Base-by-base conservation (phyloP, 1,140 invertebrate genomes). In the Condylostylus longicornis region DNA sequence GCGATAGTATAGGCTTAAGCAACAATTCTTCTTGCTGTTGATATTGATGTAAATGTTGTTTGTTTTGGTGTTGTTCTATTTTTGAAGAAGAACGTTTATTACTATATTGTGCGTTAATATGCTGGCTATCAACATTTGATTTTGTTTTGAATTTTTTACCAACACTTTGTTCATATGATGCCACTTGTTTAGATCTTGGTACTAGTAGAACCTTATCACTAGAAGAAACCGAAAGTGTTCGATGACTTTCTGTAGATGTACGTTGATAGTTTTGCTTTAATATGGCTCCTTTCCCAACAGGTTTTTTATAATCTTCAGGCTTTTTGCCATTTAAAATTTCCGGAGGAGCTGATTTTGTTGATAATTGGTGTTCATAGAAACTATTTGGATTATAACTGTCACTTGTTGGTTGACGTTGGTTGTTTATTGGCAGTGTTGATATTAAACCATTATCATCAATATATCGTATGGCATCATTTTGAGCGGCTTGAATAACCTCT, bases 21-120 rank as follows among this genome's bases (percentile, higher is more conserved):
- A 0, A 54, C 54, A 33, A 58, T 57, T 22, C 57, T 54, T 2
- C 54, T 58, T 18, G 57, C 54, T 7, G 54, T 36, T 6, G 54
- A 47, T 14, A 34, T 22, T 1, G 40, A 27, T 13, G 36, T 30
- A 7, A 36, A 29, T 2, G 38, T 30, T 7, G 35, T 38, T 1
- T 17, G 20, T 6, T 28, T 29, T 33, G 37, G 19, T 28, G 25
- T 32, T 4, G 20, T 23, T 23, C 41, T 38, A n/a, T n/a, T n/a
- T n/a, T n/a, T n/a, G n/a, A n/a, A n/a, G n/a, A n/a, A n/a, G n/a
- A n/a, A n/a, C n/a, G n/a, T n/a, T n/a, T n/a, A n/a, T n/a, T n/a
- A n/a, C n/a, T n/a, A n/a, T n/a, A n/a, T n/a, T n/a, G n/a, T n/a
- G n/a, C n/a, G n/a, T n/a, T n/a, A n/a, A n/a, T n/a, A n/a, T n/a